These are phyloP conservation scores for Psittacara wagleri DNA, from an alignment of 2,113 vertebrate genomes.

Conservation along the genomic window DNA sequence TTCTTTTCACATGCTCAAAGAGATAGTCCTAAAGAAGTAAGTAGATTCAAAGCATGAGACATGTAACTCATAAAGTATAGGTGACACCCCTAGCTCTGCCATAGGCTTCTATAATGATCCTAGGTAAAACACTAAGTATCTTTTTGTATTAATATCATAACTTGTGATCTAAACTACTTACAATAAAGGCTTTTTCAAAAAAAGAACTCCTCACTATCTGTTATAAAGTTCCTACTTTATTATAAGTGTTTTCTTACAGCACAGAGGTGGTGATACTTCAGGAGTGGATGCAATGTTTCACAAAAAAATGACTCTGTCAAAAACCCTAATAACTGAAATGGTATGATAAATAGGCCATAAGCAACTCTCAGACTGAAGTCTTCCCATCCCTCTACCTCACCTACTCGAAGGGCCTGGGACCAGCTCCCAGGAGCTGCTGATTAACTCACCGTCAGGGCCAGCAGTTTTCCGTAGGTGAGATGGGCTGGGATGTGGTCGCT, in stretches of 20 bases:
- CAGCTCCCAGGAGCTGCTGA: background rate
- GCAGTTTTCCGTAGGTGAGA: constrained; percentile 94
- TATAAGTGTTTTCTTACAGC: background rate
- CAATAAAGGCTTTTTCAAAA: background rate
- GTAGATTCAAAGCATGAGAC: background rate
- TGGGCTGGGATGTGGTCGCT: constrained; percentile 96
- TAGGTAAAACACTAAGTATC: background rate
- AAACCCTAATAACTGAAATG: background rate
- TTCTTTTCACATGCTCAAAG: background rate
- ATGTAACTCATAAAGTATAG: background rate
- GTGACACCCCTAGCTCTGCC: background rate
- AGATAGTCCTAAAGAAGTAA: background rate
- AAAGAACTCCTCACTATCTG: background rate
- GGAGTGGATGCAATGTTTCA: background rate
- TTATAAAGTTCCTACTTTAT: background rate
- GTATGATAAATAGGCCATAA: background rate
- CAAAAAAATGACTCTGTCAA: background rate
- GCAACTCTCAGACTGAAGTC: background rate
- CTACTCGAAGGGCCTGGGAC: background rate
- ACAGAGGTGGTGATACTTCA: background rate
- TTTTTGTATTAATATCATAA: background rate
- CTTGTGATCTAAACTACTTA: background rate
- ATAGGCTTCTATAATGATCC: background rate
- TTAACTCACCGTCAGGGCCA: constrained; percentile 88
- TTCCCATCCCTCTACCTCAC: background rate